Evolutionary conservation across 2,797 vertebrate genomes (phyloP), one percentile per base, ranked within the genome.

Genomic region (Acanthis flammea): DNA sequence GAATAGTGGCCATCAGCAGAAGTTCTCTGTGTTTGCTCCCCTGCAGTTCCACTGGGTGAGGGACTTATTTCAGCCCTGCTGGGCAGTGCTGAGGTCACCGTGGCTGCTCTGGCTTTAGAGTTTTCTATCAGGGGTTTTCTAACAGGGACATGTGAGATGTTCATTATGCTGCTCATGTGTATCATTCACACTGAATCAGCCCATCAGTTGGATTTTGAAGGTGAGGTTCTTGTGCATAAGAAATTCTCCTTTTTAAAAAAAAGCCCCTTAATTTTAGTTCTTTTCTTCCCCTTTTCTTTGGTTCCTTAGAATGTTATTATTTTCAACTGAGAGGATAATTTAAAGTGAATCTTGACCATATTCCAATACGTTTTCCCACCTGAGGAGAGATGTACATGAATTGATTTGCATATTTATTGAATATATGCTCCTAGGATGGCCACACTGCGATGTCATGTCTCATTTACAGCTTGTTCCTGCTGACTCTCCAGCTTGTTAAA

Each of bases 401-500:
- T 41, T 76, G 58, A 95, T 97, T 95, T 96, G 73, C 94, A 92
- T 96, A 74, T 94, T 95, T 96, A 93, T 97, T 95, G 94, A 88
- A 88, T 93, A 50, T 76, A 22, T 79, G 31, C 89, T 96, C 50
- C 78, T 90, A 81, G 83, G 47, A 87, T 77, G 72, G 85, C 86
- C 86, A 92, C 47, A 55, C n/a, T 76, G 62, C 0, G 0, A 92
- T 86, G 74, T 30, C 0, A 0, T 83, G 57, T 92, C 92, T 96
- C 85, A 88, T 97, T 96, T 95, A 91, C 86, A 93, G 72, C 71
- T 71, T 12, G n/a, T 65, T 95, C 79, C 94, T 91, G 90, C 87
- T 94, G 95, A 68, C 61, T 95, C 28, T 53, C 53, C 62, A 72
- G 54, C 90, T 94, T 97, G 82, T 96, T 90, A 96, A 93, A 92